phyloP scores from a whole-genome alignment of 1,140 invertebrate genomes.

The Ceratina australensis region DNA sequence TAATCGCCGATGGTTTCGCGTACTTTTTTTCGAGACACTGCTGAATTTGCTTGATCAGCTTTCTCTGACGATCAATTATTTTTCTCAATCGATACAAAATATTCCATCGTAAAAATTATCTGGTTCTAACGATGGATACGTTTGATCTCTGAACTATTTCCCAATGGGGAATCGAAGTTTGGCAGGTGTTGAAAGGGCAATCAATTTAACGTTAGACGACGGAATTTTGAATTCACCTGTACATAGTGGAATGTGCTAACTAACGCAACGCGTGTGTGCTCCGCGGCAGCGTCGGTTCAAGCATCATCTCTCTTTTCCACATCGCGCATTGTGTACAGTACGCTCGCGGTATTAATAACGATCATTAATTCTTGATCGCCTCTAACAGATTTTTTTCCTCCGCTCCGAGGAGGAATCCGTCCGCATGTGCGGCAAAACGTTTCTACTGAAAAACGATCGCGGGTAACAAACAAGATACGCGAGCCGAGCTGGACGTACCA shows the following conservation, averaged over 20 bases:
- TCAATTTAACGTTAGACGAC: slow-evolving; percentile 12
- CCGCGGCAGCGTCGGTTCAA: slow-evolving; percentile 63
- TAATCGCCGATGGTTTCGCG: background rate
- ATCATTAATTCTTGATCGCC: slow-evolving; percentile 70
- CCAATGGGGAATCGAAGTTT: too few species aligned
- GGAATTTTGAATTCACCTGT: slow-evolving; percentile 39
- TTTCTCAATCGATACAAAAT: too few species aligned
- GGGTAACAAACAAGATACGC: background rate
- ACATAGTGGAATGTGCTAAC: slow-evolving; percentile 61
- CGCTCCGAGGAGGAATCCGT: background rate
- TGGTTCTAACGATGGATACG: background rate
- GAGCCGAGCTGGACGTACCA: slow-evolving; percentile 2
- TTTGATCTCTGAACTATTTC: too few species aligned
- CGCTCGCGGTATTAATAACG: slow-evolving; percentile 72
- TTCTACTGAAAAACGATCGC: slow-evolving; percentile 30
- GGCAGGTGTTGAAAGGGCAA: background rate
- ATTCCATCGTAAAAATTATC: too few species aligned
- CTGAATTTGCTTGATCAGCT: too few species aligned
- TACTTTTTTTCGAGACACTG: background rate
- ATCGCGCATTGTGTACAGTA: background rate
- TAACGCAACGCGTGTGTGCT: slow-evolving; percentile 55
- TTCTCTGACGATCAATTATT: too few species aligned
- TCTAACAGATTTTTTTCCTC: slow-evolving; percentile 40
- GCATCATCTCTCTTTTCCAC: slow-evolving; percentile 33
- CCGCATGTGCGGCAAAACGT: background rate